Evolutionary conservation across 1,140 invertebrate genomes (phyloP), one percentile per base, ranked within the genome.

Genomic region (Drosophila lacertosa): DNA sequence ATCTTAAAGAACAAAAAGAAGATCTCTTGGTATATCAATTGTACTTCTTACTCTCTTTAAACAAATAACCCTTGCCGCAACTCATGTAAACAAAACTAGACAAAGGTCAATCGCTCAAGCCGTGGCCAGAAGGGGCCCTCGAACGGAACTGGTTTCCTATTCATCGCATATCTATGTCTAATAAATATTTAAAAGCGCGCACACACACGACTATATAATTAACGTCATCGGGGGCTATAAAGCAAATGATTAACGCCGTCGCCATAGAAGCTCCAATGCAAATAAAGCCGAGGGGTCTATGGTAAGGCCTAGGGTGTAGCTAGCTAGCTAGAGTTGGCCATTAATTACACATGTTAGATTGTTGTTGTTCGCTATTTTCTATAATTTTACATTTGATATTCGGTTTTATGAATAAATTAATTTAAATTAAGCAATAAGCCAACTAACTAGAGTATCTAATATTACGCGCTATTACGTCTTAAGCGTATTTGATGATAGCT

Each of bases 371-470:
- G 55, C 47, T 86, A 75, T 84, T 79, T 78, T 84, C 75, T 78
- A 72, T 70, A 63, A 72, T 78, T 72, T 75, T 78, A 68, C 65
- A 72, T 67, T 67, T 73, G 47, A 66, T 83, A 78, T 89, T 88
- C 68, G 55, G 39, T 70, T 45, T 74, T 82, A 88, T 89, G 82
- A 88, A 88, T 88, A 88, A 88, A 88, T 88, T 89, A 88, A 78
- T 75, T 89, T 89, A 89, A 89, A 89, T 88, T 88, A 88, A 88
- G 83, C 83, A 72, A 82, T 88, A 88, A 73, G 76, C 55, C 64
- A 88, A 83, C 82, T 82, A 88, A 89, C 83, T 78, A 88, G 67
- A 78, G 71, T 88, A 88, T 75, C 48, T 78, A 72, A 82, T 55
- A 78, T 66, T 76, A 82, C 48, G 60, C 71, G 53, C 42, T 81